Conservation (phyloP, 2,888 invertebrate genomes). For the Trissolcus japonicus region DNA sequence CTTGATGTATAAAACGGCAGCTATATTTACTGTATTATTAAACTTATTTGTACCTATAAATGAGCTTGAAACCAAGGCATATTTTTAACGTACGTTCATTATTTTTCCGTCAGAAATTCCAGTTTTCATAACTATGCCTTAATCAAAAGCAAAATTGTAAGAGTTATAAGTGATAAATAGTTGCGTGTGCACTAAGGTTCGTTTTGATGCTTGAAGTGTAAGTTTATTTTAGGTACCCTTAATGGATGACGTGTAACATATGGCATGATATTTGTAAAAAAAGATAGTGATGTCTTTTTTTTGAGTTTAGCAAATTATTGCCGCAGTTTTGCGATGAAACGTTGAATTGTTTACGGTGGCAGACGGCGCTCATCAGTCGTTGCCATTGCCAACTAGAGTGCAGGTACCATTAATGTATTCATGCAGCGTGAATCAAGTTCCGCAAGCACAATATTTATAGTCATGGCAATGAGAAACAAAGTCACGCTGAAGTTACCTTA, state of each 20-base stretch:
- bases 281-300: slow-evolving; percentile 23
- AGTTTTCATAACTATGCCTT: slow-evolving; percentile 25
- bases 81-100: too few species aligned
- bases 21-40: neutral
- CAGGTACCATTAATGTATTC: slow-evolving; percentile 46
- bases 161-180: slow-evolving; percentile 44
- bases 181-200: slow-evolving; percentile 35
- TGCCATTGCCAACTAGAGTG: slow-evolving; percentile 52
- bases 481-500: slow-evolving; percentile 48
- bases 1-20: too few species aligned
- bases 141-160: slow-evolving; percentile 34
- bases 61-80: too few species aligned
- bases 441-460: slow-evolving; percentile 54
- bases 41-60: too few species aligned
- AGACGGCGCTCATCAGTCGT: slow-evolving; percentile 11
- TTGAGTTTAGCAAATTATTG: neutral
- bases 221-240: slow-evolving; percentile 57
- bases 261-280: slow-evolving; percentile 37
- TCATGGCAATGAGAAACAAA: slow-evolving; percentile 55
- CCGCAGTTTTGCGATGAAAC: too few species aligned
- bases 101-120: too few species aligned
- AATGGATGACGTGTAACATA: slow-evolving; percentile 50
- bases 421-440: slow-evolving; percentile 30
- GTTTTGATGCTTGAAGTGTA: slow-evolving; percentile 52
- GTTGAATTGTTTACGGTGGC: slow-evolving; percentile 21